phyloP scores from a whole-genome alignment of 2,797 vertebrate genomes.

The Coilia nasus region DNA sequence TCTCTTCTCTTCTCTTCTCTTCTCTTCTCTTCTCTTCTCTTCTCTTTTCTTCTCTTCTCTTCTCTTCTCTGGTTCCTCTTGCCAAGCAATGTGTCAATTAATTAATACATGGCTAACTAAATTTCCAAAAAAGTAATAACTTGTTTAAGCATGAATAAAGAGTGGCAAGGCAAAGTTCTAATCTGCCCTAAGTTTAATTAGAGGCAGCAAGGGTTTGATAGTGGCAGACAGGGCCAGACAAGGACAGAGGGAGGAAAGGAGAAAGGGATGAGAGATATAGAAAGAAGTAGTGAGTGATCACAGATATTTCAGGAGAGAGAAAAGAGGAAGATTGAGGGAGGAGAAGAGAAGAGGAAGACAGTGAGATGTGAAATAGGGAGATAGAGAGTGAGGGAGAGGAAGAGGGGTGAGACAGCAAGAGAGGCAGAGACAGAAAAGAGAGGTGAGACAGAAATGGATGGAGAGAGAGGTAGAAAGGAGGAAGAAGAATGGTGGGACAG shows the following conservation, averaged over 20 bases:
- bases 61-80: conserved; percentile 51
- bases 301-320: neutral
- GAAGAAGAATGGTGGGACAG: too few relatives aligned
- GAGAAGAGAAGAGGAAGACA: conserved; percentile 5
- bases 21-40: neutral
- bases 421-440: neutral
- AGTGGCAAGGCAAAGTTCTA: conserved; percentile 80
- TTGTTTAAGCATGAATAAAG: conserved; percentile 80
- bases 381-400: neutral
- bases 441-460: neutral
- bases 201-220: conserved; percentile 69
- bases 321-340: neutral
- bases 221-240: conserved; percentile 64
- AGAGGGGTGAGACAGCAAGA: neutral
- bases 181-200: conserved; percentile 82
- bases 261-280: conserved; percentile 15
- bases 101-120: conserved; percentile 83
- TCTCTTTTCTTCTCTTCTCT: neutral
- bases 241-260: conserved; percentile 19
- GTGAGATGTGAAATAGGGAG: neutral
- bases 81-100: conserved; percentile 71
- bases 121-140: conserved; percentile 81
- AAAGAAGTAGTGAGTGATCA: conserved; percentile 1
- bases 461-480: neutral
- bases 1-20: neutral